These are phyloP conservation scores for Perca fluviatilis DNA, from an alignment of 2,113 vertebrate species.

Conservation along the genomic window DNA sequence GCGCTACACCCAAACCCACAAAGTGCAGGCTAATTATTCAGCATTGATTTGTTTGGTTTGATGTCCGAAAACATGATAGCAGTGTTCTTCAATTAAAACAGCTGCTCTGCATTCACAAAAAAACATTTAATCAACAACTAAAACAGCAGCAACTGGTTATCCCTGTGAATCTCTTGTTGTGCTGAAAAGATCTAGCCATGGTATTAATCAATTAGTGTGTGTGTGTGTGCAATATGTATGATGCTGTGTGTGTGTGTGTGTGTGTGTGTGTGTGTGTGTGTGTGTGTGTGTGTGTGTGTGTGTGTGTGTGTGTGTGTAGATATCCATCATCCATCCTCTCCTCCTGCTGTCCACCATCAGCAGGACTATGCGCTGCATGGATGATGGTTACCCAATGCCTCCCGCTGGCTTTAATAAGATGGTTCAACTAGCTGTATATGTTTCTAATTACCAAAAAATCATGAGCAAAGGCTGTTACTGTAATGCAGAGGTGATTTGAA, in stretches of 20 bases:
- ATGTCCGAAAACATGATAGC: slow-evolving; percentile 31
- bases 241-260: neutral
- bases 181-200: neutral
- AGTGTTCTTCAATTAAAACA: slow-evolving; percentile 14
- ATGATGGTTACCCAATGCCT: slow-evolving; percentile 38
- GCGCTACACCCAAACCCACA: slow-evolving; percentile 28
- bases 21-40: slow-evolving; percentile 46
- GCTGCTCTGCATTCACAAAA: slow-evolving; percentile 8
- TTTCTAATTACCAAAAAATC: slow-evolving; percentile 46
- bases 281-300: neutral
- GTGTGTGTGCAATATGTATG: too few species aligned
- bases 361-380: slow-evolving; percentile 28
- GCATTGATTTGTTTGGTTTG: slow-evolving; percentile 42
- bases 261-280: neutral
- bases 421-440: slow-evolving; percentile 35
- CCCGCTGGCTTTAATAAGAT: slow-evolving; percentile 54
- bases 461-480: slow-evolving; percentile 3
- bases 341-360: slow-evolving; percentile 27
- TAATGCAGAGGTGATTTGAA: slow-evolving; percentile 24
- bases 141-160: neutral
- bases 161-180: neutral
- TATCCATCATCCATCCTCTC: slow-evolving; percentile 37
- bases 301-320: neutral
- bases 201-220: too few species aligned
- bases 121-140: slow-evolving; percentile 19